Evolutionary conservation across 2,888 invertebrate species (phyloP), one percentile per base, ranked within the genome.

Genomic region (Digitonthophagus gazella): DNA sequence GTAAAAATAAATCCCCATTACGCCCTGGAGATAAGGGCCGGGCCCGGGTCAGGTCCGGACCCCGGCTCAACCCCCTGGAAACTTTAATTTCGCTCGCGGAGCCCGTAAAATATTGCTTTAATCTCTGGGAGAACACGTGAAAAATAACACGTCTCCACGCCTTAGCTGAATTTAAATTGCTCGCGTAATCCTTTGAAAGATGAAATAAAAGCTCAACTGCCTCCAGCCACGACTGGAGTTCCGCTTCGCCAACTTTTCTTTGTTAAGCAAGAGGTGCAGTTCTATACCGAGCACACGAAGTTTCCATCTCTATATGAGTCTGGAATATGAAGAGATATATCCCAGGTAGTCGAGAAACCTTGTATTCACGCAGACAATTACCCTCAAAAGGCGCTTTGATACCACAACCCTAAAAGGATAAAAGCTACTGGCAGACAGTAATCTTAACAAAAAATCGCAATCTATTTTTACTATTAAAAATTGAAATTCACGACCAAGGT

Each of bases 121-220:
- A 83, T 83, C 83, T 83, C 80, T 76, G 80, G 75, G 71, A 71
- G 79, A 81, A 81, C 28, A 44, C 80, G 80, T 78, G 79, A 79
- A 79, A 81, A 80, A 80, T 79, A 80, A 79, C 79, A 75, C 78
- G 80, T 78, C 80, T 79, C 79, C 77, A 80, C 80, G 80, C 81
- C 82, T 82, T 82, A 82, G 81, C 80, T 81, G 81, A 80, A 82
- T 82, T 82, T 81, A 82, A 82, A 82, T 82, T 82, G 80, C 81
- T 80, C 78, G 78, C 75, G 76, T 79, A 80, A 80, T 80, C 79
- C 80, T 72, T 75, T 76, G 75, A 77, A 80, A 79, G 79, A 78
- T 77, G 77, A 76, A 61, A 78, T 79, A 78, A 78, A 80, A 79
- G 76, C 74, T 75, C 72, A 68, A 73, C 71, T 71, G 74, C 74